Percentiles rank a stretch among this genome's conserved stretches.
Evolutionary conservation across 1,140 invertebrate species (phyloP).

Genomic region (Apolygus lucorum): DNA sequence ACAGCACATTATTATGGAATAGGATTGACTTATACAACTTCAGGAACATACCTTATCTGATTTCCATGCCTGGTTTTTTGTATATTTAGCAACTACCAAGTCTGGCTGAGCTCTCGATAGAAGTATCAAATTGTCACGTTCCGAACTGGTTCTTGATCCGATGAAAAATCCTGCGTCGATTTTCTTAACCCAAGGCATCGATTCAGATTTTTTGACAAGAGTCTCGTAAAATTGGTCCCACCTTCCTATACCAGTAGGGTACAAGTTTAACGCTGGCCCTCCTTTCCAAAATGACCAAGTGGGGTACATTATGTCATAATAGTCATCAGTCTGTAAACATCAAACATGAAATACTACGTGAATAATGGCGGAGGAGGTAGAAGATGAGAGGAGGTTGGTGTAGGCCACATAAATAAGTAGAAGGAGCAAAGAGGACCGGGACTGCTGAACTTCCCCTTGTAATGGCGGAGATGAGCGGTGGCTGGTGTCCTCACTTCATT

Average conservation of each 20-base stretch:
- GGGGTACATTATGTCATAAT: constrained; percentile 91
- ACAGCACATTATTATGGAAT: no score
- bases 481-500: no score
- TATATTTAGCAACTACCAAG: constrained; percentile 86
- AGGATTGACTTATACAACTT: no score
- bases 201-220: constrained; percentile 55
- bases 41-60: constrained; percentile 67
- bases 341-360: no score
- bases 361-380: no score
- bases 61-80: constrained; percentile 98
- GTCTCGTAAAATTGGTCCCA: constrained; percentile 78
- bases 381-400: no score
- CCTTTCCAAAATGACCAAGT: constrained; percentile 98
- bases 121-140: constrained; percentile 81
- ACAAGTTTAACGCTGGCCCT: constrained; percentile 86
- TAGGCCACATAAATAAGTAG: no score
- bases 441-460: no score
- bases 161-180: constrained; percentile 73
- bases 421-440: no score
- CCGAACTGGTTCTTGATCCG: constrained; percentile 83
- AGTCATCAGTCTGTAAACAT: constrained; percentile 59
- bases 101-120: constrained; percentile 69
- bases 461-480: no score
- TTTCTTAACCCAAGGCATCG: constrained; percentile 73
- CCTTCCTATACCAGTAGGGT: constrained; percentile 83